Evolutionary conservation across 2,888 invertebrate species (phyloP).

Genomic region (Drosophila cyrtoloma): DNA sequence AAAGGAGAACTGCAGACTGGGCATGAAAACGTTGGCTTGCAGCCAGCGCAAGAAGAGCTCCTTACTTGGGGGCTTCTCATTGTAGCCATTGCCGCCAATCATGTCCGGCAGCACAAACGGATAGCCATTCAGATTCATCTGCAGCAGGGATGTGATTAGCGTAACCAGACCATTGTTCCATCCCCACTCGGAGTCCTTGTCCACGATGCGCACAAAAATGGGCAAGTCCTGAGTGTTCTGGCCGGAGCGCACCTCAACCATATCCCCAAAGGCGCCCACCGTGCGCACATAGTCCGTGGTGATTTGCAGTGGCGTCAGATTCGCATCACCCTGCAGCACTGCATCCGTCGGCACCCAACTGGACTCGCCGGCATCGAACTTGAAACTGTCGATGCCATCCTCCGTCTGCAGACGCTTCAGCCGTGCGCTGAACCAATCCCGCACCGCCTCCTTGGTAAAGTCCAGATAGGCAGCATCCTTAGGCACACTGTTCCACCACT

Average conservation of each 20-base stretch:
- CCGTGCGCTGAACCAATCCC: conserved; percentile 86
- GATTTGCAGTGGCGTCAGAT: conserved; percentile 84
- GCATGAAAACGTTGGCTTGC: conserved; percentile 91
- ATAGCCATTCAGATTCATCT: conserved; percentile 85
- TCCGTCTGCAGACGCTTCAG: conserved; percentile 86
- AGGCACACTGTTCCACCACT: conserved; percentile 86
- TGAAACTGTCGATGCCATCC: conserved; percentile 90
- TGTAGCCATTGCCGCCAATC: conserved; percentile 89
- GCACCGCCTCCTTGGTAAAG: conserved; percentile 88
- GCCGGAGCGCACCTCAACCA: conserved; percentile 89
- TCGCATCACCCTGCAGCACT: conserved; percentile 86
- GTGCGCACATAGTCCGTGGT: conserved; percentile 86
- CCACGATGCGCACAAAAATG: conserved; percentile 90
- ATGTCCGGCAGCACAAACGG: conserved; percentile 92
- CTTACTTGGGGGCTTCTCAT: conserved; percentile 86
- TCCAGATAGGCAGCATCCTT: conserved; percentile 88
- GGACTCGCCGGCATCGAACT: conserved; percentile 92
- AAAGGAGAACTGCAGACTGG: conserved; percentile 91
- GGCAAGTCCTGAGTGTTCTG: conserved; percentile 88
- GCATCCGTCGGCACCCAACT: conserved; percentile 88
- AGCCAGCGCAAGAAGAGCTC: conserved; percentile 91
- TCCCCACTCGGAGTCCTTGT: conserved; percentile 89
- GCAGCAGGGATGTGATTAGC: conserved; percentile 87
- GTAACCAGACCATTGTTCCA: conserved; percentile 89
- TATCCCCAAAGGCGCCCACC: conserved; percentile 86